Base-by-base conservation (phyloP, 1,140 invertebrate genomes). In the Aphidius ervi region DNA sequence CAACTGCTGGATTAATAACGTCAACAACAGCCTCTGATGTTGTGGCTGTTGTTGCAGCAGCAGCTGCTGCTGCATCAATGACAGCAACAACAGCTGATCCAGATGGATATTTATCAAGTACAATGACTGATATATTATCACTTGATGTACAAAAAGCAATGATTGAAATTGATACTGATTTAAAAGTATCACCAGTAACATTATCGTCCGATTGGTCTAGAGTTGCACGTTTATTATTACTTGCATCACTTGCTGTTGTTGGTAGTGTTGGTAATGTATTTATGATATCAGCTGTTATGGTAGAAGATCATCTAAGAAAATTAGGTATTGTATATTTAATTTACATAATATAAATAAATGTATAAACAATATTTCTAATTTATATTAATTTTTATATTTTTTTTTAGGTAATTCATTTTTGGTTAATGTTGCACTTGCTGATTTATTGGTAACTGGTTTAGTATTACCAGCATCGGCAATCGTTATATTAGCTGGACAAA, bases 241-340 rank as follows among this genome's bases (percentile, higher is more conserved):
- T 91, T 31, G 83, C 86, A 0, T 81, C 84, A 0, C 78, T 88
- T 41, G 82, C 87, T 0, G 83, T 85, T 0, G 68, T 89, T 16
- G 90, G 90, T 4, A 87, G 86, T 62, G 82, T 90, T 42, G 88
- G 88, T 31, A 88, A 89, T 68, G 84, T 90, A 49, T 90, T 90
- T 70, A 88, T 89, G 82, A 89, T 90, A 68, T 87, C 86, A 41
- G 86, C 88, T 4, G 83, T 90, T 40, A 88, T 89, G 80, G 86
- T 88, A 20, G 87, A 89, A 63, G 86, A 88, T 66, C 85, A 88
- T 67, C 75, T 89, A 1, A 85, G 86, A 66, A 86, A 86, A 74
- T 80, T 83, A 83, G 88, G 88, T 88, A 75, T 52, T 9, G 16
- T 16, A 9, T 42, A 58, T 47, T 50, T 5, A 37, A 23, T 37